Evolutionary conservation across 2,113 vertebrate species (phyloP).

Genomic region (Ochotona princeps): DNA sequence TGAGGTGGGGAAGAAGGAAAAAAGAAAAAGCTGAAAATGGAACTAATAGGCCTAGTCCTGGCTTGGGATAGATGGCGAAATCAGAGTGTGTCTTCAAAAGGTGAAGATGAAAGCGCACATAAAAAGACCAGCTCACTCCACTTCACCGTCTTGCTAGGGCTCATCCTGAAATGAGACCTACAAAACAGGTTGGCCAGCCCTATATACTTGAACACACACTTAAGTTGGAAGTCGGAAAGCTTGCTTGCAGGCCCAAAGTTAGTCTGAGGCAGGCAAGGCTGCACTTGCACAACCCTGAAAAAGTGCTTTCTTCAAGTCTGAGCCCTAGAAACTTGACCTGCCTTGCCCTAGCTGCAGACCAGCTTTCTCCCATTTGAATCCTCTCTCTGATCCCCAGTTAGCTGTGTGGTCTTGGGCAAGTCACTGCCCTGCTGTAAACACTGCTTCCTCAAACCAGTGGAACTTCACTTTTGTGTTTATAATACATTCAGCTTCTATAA

Average conservation of each 20-base stretch:
- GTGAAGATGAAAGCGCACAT: neutral
- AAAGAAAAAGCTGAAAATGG: conserved; percentile 7
- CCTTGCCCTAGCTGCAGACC: neutral
- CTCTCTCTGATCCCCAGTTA: conserved; percentile 12
- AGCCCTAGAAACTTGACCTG: neutral
- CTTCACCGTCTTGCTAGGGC: neutral
- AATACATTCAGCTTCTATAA: neutral
- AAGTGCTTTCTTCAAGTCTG: conserved; percentile 1
- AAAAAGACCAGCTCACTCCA: neutral
- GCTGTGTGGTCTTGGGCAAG: neutral
- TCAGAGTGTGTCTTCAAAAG: neutral
- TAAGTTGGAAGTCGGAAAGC: conserved; percentile 6
- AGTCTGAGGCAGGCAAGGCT: neutral
- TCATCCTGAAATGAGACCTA: conserved; percentile 32
- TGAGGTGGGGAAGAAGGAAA: neutral
- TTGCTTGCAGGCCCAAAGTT: neutral
- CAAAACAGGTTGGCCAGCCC: neutral
- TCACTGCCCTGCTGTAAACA: neutral
- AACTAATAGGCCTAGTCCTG: neutral
- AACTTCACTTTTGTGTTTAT: conserved; percentile 4
- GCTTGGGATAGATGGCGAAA: neutral
- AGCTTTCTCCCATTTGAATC: neutral
- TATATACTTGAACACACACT: neutral
- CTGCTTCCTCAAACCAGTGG: neutral
- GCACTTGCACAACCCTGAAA: neutral